Base-by-base conservation (phyloP, 2,888 invertebrate species). In the Athrips mouffetella region DNA sequence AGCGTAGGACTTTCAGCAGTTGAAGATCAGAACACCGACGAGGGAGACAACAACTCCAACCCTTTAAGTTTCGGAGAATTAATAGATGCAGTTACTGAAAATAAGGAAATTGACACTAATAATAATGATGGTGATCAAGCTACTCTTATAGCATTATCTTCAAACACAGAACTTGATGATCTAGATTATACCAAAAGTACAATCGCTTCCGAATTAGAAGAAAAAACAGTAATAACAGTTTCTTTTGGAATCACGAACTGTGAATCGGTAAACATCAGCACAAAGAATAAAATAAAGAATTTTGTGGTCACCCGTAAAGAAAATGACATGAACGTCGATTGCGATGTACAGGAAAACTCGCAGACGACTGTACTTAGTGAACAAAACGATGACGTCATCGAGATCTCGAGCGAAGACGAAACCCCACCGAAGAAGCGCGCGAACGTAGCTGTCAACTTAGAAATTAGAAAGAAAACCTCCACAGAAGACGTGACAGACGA, bases 391-490 rank as follows among this genome's bases (percentile, higher is more conserved):
- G 67, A 67, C 39, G 73, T 73, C 66, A 66, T 68, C 54, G 63
- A 66, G 58, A 54, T 62, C 47, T 54, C 49, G 27, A 39, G 42
- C 18, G 27, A 42, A 13, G 42, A 42, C 29, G 42, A 29, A 6
- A 67, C 47, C 45, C 50, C 69, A 50, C 57, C 50, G 62, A 83
- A 80, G 53, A 77, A 75, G 49, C 56, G 69, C 13, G 62, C 69
- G n/a, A n/a, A n/a, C 13, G 70, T 81, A 25, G 60, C 76, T 66
- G 75, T 86, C 65, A 83, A 73, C 59, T 60, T 86, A 63, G 83
- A 85, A 78, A 80, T 84, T 59, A 85, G 84, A 77, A 86, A 76
- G 67, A 74, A 74, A 60, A 82, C 76, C 54, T 52, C 69, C 66
- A 65, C 77, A 52, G 59, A 61, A 55, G 65, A 68, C 59, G 65